These are phyloP conservation scores for Colletes collaris DNA, from an alignment of 2,888 invertebrate species.

Conservation along the genomic window DNA sequence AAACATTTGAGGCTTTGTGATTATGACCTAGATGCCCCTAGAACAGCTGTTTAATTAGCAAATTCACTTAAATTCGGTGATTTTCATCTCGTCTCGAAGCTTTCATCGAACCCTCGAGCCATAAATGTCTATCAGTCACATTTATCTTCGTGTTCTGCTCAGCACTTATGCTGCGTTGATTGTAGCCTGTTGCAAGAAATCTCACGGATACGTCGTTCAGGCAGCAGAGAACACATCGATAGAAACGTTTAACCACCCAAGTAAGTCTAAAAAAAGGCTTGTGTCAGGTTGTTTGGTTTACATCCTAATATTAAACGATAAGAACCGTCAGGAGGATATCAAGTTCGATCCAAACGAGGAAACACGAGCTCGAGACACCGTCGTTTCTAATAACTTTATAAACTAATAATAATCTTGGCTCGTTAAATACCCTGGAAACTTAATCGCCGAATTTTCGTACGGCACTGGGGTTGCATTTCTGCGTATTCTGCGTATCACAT, in stretches of 20 bases:
- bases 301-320: too few species aligned
- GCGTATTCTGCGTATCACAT: background rate
- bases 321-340: background rate
- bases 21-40: too few species aligned
- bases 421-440: constrained; percentile 44
- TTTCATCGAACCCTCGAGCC: background rate
- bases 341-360: background rate
- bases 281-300: background rate
- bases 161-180: constrained; percentile 36
- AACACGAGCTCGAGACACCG: constrained; percentile 11
- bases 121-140: constrained; percentile 27
- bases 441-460: constrained; percentile 47
- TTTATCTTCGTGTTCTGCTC: background rate
- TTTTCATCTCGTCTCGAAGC: background rate
- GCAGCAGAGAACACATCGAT: background rate
- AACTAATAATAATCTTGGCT: constrained; percentile 53
- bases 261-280: background rate
- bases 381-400: constrained; percentile 28
- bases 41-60: too few species aligned
- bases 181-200: constrained; percentile 8
- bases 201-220: background rate
- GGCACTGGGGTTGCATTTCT: constrained; percentile 26
- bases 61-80: too few species aligned
- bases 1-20: too few species aligned
- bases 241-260: background rate